Percentiles rank a stretch among this genome's conserved stretches.
phyloP scores from a whole-genome alignment of 2,113 vertebrate genomes.

The Sinocyclocheilus maitianheensis region DNA sequence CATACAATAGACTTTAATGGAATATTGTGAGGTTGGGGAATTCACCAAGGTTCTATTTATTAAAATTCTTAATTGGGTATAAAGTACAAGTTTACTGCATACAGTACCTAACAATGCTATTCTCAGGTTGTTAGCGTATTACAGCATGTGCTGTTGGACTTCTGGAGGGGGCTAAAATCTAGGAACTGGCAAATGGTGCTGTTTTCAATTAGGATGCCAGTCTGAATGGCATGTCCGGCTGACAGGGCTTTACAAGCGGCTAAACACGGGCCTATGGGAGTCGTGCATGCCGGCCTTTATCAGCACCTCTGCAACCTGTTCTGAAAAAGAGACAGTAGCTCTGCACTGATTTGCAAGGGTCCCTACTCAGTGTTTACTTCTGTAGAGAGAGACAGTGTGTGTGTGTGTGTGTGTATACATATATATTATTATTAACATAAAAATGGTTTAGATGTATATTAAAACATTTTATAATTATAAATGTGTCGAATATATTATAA shows the following conservation, averaged over 20 bases:
- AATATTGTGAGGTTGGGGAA: conserved; percentile 55
- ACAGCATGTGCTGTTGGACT: conserved; percentile 61
- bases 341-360: background rate
- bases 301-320: conserved; percentile 31
- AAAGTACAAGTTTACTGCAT: conserved; percentile 62
- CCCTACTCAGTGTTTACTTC: background rate
- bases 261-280: conserved; percentile 58
- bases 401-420: too few relatives aligned
- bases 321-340: background rate
- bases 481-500: too few relatives aligned
- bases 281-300: conserved; percentile 24
- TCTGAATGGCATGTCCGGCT: conserved; percentile 70
- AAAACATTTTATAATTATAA: too few relatives aligned
- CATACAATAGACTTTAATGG: conserved; percentile 61
- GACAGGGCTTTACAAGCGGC: conserved; percentile 69
- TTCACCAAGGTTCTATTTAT: conserved; percentile 60
- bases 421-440: too few relatives aligned
- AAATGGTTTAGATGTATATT: too few relatives aligned
- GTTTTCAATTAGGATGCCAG: conserved; percentile 82
- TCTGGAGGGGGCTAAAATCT: conserved; percentile 63
- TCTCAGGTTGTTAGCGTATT: conserved; percentile 65
- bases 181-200: conserved; percentile 66
- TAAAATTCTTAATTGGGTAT: conserved; percentile 65
- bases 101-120: conserved; percentile 62
- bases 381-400: background rate